A percentile compares a stretch with the other conserved stretches of the same genome.
phyloP scores from a whole-genome alignment of 2,888 invertebrate species.

The Drosophila bunnanda region DNA sequence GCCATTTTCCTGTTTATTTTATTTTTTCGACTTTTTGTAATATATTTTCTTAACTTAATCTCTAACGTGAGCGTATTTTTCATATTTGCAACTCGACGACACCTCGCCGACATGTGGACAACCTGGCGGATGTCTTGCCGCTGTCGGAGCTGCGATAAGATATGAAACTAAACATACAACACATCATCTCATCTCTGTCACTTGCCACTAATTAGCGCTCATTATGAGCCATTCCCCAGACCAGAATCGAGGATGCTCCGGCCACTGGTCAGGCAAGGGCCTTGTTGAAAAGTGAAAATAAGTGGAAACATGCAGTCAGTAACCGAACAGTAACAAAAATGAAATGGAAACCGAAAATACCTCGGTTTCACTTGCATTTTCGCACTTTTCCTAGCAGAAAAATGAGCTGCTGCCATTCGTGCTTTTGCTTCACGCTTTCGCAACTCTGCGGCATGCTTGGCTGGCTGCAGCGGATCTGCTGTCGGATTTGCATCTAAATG shows the following conservation, averaged over 20 bases:
- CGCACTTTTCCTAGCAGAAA: constrained; percentile 65
- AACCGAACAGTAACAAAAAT: constrained; percentile 20
- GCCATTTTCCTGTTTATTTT: neutral
- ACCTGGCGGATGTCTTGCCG: constrained; percentile 29
- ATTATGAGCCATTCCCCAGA: constrained; percentile 39
- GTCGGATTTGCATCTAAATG: constrained; percentile 74
- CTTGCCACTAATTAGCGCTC: constrained; percentile 59
- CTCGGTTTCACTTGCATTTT: constrained; percentile 70
- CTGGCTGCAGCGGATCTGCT: constrained; percentile 17
- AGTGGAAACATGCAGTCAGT: neutral
- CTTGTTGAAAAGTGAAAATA: constrained; percentile 64
- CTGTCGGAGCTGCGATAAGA: constrained; percentile 51
- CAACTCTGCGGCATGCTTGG: constrained; percentile 15
- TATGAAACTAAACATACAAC: constrained; percentile 33
- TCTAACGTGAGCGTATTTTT: constrained; percentile 62
- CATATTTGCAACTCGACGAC: constrained; percentile 62
- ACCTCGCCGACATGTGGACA: constrained; percentile 13
- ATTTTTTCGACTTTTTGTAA: neutral
- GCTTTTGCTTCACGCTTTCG: constrained; percentile 73
- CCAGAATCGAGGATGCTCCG: constrained; percentile 19
- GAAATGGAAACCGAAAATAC: constrained; percentile 35
- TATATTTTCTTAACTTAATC: too few species aligned
- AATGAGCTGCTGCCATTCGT: constrained; percentile 18
- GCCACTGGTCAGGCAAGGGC: neutral
- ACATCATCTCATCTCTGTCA: constrained; percentile 43